Evolutionary conservation across 2,797 vertebrate species (phyloP).

Genomic region (Coracias cyanogaster): DNA sequence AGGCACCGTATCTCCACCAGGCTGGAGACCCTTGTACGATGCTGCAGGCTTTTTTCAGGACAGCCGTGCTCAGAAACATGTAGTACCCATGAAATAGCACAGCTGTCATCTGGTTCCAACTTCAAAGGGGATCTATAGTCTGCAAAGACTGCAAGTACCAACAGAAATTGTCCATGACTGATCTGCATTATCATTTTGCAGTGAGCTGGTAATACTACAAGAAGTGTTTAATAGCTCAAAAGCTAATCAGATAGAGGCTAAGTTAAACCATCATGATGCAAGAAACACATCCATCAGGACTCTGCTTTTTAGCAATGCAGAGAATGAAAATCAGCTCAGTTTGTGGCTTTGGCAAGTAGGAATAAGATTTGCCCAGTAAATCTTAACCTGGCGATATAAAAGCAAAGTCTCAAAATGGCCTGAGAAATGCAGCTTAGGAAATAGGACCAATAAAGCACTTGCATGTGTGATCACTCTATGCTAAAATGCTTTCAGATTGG

Average conservation of each 20-base stretch:
- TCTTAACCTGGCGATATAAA: not conserved
- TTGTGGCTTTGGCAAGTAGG: not conserved
- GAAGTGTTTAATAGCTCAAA: slow-evolving; percentile 27
- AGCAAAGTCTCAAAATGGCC: slow-evolving; percentile 9
- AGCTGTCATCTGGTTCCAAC: not conserved
- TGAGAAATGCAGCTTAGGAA: slow-evolving; percentile 32
- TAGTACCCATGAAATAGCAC: not conserved
- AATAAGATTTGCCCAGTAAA: slow-evolving; percentile 11
- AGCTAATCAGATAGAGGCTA: slow-evolving; percentile 19
- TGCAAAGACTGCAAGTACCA: not conserved
- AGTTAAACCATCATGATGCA: slow-evolving; percentile 23
- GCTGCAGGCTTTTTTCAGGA: not conserved
- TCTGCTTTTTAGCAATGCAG: not conserved
- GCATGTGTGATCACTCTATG: not conserved
- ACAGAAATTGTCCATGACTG: slow-evolving; percentile 23
- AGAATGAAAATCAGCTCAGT: slow-evolving; percentile 5
- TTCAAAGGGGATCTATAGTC: not conserved
- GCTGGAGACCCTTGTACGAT: not conserved
- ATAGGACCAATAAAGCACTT: slow-evolving; percentile 8
- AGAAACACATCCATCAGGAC: not conserved
- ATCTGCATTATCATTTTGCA: slow-evolving; percentile 30
- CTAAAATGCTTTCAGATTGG: slow-evolving; percentile 11
- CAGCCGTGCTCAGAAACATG: not conserved
- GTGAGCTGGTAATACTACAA: slow-evolving; percentile 21
- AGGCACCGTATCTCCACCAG: not conserved